These are phyloP conservation scores for Xyliphius kryptos DNA, from an alignment of 2,113 vertebrate species.

Conservation along the genomic window DNA sequence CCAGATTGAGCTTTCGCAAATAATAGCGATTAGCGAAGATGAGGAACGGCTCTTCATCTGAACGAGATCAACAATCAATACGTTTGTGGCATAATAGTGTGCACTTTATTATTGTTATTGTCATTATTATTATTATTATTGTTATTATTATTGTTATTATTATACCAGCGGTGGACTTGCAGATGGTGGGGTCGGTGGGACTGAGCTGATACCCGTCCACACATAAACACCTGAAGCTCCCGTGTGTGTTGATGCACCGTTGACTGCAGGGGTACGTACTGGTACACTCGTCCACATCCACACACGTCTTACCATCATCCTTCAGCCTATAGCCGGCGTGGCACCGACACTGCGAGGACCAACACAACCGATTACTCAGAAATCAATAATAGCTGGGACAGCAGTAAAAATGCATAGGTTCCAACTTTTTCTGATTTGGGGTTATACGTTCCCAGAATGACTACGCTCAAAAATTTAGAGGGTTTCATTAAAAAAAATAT, in stretches of 20 bases:
- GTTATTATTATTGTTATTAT: background rate
- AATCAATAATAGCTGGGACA: too few species aligned
- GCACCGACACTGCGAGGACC: slow-evolving; percentile 78
- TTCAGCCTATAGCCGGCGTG: slow-evolving; percentile 87
- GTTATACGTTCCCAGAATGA: too few species aligned
- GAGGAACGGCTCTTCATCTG: slow-evolving; percentile 89
- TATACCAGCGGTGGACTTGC: slow-evolving; percentile 84
- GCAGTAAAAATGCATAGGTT: too few species aligned
- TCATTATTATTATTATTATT: background rate
- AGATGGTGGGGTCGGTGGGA: slow-evolving; percentile 79
- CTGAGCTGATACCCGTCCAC: slow-evolving; percentile 79
- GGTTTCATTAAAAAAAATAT: too few species aligned
- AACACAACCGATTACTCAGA: background rate
- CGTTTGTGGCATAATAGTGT: too few species aligned
- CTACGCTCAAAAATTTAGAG: too few species aligned
- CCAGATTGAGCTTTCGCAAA: slow-evolving; percentile 88
- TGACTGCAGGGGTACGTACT: slow-evolving; percentile 92
- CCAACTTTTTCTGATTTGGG: too few species aligned
- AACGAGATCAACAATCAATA: background rate
- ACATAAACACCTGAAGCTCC: slow-evolving; percentile 93
- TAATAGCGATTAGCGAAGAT: slow-evolving; percentile 98
- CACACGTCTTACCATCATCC: slow-evolving; percentile 85
- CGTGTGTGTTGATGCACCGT: slow-evolving; percentile 87
- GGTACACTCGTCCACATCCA: slow-evolving; percentile 87
- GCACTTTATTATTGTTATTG: background rate